Evolutionary conservation across 2,888 invertebrate genomes (phyloP).

Genomic region (Patella caerulea): DNA sequence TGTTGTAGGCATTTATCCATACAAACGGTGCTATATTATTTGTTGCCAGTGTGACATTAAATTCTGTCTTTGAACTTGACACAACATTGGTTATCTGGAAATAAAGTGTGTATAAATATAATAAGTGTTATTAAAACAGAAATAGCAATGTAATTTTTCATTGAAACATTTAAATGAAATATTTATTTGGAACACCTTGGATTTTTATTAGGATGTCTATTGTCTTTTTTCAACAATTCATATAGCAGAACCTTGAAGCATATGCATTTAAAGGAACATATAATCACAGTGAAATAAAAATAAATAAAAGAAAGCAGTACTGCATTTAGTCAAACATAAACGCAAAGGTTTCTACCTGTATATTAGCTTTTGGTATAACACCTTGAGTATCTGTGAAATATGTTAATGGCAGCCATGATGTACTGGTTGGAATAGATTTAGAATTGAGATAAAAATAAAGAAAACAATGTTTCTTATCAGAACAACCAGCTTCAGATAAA

Average conservation of each 20-base stretch:
- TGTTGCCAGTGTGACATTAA: slow-evolving; percentile 51
- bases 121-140: too few species aligned
- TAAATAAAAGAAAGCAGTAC: background rate
- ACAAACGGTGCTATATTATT: slow-evolving; percentile 66
- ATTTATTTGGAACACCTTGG: too few species aligned
- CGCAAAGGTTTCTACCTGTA: slow-evolving; percentile 46
- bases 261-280: background rate
- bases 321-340: background rate
- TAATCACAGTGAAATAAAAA: background rate
- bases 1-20: slow-evolving; percentile 64
- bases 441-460: slow-evolving; percentile 51
- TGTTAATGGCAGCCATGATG: slow-evolving; percentile 55
- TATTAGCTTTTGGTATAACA: slow-evolving; percentile 48
- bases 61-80: slow-evolving; percentile 30
- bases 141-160: too few species aligned
- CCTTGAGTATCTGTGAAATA: slow-evolving; percentile 55
- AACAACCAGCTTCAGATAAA: slow-evolving; percentile 47
- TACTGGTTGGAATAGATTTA: slow-evolving; percentile 33
- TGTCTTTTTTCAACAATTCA: too few species aligned
- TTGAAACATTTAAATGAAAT: too few species aligned
- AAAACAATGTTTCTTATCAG: slow-evolving; percentile 48
- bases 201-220: too few species aligned
- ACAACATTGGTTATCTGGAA: slow-evolving; percentile 50
- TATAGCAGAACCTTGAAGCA: background rate
- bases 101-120: background rate